Percentiles rank a stretch among this genome's conserved stretches.
Conservation (phyloP, 2,113 vertebrate species). For the Otus sunia region DNA sequence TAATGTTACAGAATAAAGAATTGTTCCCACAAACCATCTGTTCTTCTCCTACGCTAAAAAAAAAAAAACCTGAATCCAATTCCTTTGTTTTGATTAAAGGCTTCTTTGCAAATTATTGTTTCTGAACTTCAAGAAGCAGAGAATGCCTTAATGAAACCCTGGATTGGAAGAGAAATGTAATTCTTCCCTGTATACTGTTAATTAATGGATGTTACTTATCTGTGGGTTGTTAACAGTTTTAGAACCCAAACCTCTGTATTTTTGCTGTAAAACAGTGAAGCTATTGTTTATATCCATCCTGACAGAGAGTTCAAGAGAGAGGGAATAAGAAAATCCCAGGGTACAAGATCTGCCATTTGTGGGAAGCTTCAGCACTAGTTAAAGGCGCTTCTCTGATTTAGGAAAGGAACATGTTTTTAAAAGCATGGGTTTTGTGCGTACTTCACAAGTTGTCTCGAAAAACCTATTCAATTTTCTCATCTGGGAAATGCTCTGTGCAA, state of each 20-base stretch:
- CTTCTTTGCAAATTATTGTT: constrained; percentile 46
- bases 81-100: constrained; percentile 35
- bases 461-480: not conserved
- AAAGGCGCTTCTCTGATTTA: not conserved
- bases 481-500: not conserved
- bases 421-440: not conserved
- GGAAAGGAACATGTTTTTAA: not conserved
- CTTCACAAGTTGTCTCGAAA: not conserved
- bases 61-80: not conserved
- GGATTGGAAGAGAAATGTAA: not conserved
- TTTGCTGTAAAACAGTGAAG: not conserved
- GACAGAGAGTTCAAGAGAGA: not conserved
- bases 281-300: not conserved
- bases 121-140: constrained; percentile 1
- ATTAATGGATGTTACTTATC: not conserved
- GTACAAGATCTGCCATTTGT: not conserved
- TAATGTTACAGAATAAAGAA: constrained; percentile 3
- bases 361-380: not conserved
- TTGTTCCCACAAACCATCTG: constrained; percentile 53
- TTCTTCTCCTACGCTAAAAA: not conserved
- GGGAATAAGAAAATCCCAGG: not conserved
- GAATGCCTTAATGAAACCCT: not conserved
- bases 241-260: not conserved
- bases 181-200: not conserved
- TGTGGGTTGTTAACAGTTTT: not conserved